phyloP scores from a whole-genome alignment of 2,113 vertebrate species.

The Anhinga rufa region DNA sequence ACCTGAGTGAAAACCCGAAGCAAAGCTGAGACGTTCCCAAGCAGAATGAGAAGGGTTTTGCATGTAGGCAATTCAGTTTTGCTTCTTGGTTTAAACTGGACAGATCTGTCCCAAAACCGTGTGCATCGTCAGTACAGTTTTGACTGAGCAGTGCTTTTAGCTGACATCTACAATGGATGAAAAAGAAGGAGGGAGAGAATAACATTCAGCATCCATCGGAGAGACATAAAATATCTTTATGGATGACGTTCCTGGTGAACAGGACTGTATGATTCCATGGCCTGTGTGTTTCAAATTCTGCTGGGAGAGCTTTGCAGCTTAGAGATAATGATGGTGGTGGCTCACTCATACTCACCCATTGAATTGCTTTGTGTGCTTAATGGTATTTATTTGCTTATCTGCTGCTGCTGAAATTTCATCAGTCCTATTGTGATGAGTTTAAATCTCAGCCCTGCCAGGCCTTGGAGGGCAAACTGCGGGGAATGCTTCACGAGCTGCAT shows the following conservation, averaged over 20 bases:
- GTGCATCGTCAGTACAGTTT: rapidly evolving
- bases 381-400: background rate
- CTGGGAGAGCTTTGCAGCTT: background rate
- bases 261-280: background rate
- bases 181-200: background rate
- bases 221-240: background rate
- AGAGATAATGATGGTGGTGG: background rate
- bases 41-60: background rate
- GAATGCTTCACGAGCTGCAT: background rate
- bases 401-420: background rate
- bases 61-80: background rate
- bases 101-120: background rate
- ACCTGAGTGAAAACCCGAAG: background rate
- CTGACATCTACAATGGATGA: background rate
- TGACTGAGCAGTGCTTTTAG: background rate
- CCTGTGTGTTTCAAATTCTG: background rate
- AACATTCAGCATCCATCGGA: background rate
- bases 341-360: background rate
- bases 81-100: background rate
- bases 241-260: background rate
- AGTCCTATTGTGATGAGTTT: background rate
- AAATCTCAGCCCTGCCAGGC: background rate
- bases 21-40: background rate
- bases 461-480: background rate
- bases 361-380: background rate